Conservation (phyloP, 2,888 invertebrate genomes). For the Drosophila phalerata region DNA sequence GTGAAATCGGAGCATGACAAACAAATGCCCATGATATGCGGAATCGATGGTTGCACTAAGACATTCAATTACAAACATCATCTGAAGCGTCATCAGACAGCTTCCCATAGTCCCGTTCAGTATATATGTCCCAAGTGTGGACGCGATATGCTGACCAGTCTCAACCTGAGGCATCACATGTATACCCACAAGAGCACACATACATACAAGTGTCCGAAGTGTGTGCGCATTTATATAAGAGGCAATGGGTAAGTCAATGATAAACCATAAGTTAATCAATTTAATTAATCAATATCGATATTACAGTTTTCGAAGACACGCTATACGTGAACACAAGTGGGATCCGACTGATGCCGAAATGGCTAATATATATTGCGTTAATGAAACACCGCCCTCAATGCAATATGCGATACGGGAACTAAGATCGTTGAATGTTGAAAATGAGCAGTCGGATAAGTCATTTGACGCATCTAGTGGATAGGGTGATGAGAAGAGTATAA, state of each 20-base stretch:
- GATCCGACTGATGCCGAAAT: constrained; percentile 63
- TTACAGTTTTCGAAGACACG: constrained; percentile 68
- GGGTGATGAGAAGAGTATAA: constrained; percentile 11
- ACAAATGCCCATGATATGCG: constrained; percentile 59
- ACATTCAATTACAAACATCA: constrained; percentile 77
- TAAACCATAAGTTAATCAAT: neutral
- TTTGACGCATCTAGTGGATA: constrained; percentile 24
- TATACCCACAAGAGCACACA: constrained; percentile 52
- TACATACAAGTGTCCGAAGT: constrained; percentile 71
- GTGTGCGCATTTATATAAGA: constrained; percentile 66
- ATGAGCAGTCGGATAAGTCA: constrained; percentile 28
- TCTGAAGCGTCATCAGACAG: constrained; percentile 75
- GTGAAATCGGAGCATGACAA: neutral
- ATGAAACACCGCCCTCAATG: constrained; percentile 7
- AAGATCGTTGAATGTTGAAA: constrained; percentile 13
- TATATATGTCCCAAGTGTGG: constrained; percentile 67
- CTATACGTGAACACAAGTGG: constrained; percentile 60
- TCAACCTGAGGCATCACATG: constrained; percentile 67
- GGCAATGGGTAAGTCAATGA: constrained; percentile 65
- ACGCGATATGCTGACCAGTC: constrained; percentile 53
- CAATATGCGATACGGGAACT: constrained; percentile 1
- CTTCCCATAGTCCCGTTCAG: constrained; percentile 57
- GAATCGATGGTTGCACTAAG: constrained; percentile 65
- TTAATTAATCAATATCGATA: neutral
- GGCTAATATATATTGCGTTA: constrained; percentile 54